phyloP scores from a whole-genome alignment of 2,888 invertebrate genomes.

The Girardia tigrina region DNA sequence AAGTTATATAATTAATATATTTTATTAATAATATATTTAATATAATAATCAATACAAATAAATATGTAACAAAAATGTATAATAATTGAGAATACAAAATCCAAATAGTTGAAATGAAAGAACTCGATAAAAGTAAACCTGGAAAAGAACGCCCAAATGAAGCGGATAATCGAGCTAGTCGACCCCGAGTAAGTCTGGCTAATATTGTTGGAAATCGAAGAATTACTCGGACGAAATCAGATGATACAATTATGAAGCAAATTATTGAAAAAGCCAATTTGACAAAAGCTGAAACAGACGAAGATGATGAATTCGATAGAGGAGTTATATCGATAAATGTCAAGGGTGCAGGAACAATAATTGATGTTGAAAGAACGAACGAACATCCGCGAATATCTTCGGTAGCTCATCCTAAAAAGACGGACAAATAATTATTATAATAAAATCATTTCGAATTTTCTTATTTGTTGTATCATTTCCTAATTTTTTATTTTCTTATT shows the following conservation, averaged over 20 bases:
- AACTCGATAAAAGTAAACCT: too few relatives aligned
- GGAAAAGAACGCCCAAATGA: background rate
- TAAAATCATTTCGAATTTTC: too few relatives aligned
- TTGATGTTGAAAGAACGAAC: background rate
- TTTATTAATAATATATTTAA: too few relatives aligned
- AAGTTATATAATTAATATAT: too few relatives aligned
- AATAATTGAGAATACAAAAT: too few relatives aligned
- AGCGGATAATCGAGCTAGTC: background rate
- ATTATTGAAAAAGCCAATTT: background rate
- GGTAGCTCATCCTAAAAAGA: background rate
- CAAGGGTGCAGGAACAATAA: background rate
- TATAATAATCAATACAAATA: too few relatives aligned
- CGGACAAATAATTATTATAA: background rate
- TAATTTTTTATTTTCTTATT: too few relatives aligned
- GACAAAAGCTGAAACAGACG: background rate
- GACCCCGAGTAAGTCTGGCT: background rate
- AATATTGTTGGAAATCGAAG: constrained; percentile 14
- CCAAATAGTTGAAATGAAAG: too few relatives aligned
- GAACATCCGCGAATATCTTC: constrained; percentile 14
- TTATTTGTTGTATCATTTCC: too few relatives aligned
- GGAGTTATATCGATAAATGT: background rate
- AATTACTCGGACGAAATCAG: background rate
- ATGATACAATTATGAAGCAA: background rate
- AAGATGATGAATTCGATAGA: constrained; percentile 8
- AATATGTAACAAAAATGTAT: too few relatives aligned